Base-by-base conservation (phyloP, 2,888 invertebrate species). In the Oscheius onirici region DNA sequence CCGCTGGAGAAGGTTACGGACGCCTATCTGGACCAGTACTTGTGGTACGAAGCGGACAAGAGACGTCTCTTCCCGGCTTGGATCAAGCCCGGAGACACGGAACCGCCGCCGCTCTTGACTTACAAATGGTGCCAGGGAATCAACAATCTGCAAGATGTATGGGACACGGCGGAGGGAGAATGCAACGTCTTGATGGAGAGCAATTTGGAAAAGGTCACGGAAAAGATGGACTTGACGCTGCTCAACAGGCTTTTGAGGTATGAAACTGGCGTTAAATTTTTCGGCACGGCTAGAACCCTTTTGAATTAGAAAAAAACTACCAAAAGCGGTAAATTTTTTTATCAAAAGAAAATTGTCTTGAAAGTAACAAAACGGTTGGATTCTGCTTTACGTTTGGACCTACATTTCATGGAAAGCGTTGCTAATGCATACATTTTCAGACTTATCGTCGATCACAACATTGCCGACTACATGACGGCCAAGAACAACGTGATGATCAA, bases 401-500 rank as follows among this genome's bases (percentile, higher is more conserved):
- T n/a, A n/a, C n/a, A n/a, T n/a, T n/a, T n/a, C n/a, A n/a, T n/a
- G n/a, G n/a, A n/a, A n/a, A n/a, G n/a, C n/a, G n/a, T n/a, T n/a
- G n/a, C n/a, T n/a, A n/a, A n/a, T n/a, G n/a, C n/a, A n/a, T 8
- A 26, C 17, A 24, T 26, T 69, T 75, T 22, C 55, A 78, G 84
- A 61, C 90, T 99, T 68, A 99, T 99, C 84, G 97, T 99, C 51
- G 99, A 99, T 90, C 99, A 99, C 90, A 99, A 99, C 89, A 99
- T 99, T 87, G 99, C 99, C 82, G 99, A 99, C 91, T 99, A 99
- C 90, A 99, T 99, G 97, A 97, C 99, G 0, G 97, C 99, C 1
- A 99, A 99, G 90, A 99, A 99, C 90, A 99, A 99, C 90, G 96
- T 99, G n/a, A 95, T 97, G 68, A 97, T 99, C 79, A 99, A 97